phyloP scores from a whole-genome alignment of 2,888 invertebrate species.

The Gymnoscelis rufifasciata region DNA sequence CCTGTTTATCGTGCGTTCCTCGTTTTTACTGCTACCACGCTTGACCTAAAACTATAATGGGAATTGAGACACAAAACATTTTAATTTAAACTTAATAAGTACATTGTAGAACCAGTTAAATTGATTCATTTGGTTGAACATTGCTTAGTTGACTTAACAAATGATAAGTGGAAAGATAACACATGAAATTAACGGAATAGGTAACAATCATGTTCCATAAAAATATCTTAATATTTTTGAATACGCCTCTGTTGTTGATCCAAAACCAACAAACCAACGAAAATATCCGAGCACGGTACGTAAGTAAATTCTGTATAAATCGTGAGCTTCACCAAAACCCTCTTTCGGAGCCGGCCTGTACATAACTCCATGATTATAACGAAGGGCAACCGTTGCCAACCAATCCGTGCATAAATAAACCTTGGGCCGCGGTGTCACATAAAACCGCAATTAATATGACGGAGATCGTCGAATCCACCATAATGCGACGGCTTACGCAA shows the following conservation, averaged over 20 bases:
- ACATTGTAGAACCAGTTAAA: not conserved
- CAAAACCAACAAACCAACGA: no score
- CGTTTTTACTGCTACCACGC: constrained; percentile 11
- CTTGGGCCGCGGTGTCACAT: constrained; percentile 42
- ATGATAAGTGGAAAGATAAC: not conserved
- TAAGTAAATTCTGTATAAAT: not conserved
- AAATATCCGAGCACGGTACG: no score
- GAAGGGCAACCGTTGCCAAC: constrained; percentile 17
- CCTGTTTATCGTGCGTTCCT: constrained; percentile 11
- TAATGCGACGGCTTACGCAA: constrained; percentile 26
- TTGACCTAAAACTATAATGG: no score
- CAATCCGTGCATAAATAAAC: constrained; percentile 40
- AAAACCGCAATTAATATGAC: constrained; percentile 42
- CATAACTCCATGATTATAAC: not conserved
- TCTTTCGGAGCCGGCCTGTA: not conserved
- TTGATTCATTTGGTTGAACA: not conserved
- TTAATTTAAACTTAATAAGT: not conserved
- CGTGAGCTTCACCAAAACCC: not conserved
- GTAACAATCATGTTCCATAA: no score
- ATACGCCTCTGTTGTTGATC: no score
- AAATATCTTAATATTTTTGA: no score
- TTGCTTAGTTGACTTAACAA: not conserved
- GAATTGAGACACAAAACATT: not conserved
- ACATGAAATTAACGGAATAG: not conserved
- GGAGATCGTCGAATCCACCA: constrained; percentile 42